phyloP scores from a whole-genome alignment of 2,888 invertebrate species.

The Melieria crassipennis region DNA sequence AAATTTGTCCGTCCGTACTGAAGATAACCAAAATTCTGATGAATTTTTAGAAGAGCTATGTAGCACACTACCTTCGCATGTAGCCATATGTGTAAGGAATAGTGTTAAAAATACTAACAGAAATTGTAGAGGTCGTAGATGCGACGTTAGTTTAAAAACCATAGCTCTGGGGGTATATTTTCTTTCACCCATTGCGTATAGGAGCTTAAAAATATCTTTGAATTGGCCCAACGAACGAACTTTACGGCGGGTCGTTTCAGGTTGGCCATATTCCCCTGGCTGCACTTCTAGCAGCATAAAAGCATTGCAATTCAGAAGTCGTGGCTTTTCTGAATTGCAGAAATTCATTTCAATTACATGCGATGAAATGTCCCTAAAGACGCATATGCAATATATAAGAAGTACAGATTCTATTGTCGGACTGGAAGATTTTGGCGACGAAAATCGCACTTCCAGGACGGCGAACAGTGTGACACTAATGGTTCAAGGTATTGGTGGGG shows the following conservation, averaged over 20 bases:
- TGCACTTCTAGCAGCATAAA: conserved; percentile 7
- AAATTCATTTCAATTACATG: conserved; percentile 17
- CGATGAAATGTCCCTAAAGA: conserved; percentile 25
- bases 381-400: conserved; percentile 7
- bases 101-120: conserved; percentile 4
- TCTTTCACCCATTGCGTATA: conserved; percentile 18
- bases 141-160: conserved; percentile 17
- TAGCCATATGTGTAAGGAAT: neutral
- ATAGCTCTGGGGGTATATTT: conserved; percentile 15
- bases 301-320: conserved; percentile 1
- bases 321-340: conserved; percentile 7
- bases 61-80: too few species aligned
- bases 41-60: too few species aligned
- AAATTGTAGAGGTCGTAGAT: conserved; percentile 18
- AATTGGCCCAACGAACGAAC: conserved; percentile 10
- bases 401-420: conserved; percentile 6
- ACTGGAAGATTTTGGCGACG: conserved; percentile 18
- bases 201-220: conserved; percentile 7
- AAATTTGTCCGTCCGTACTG: too few species aligned
- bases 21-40: too few species aligned
- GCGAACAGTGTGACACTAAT: conserved; percentile 21
- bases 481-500: conserved; percentile 25
- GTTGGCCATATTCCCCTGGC: conserved; percentile 16
- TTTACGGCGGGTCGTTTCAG: conserved; percentile 12
- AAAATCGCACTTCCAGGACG: conserved; percentile 19